A percentile compares a stretch with the other conserved stretches of the same genome.
phyloP scores from a whole-genome alignment of 1,140 invertebrate species.

The Ruditapes philippinarum region DNA sequence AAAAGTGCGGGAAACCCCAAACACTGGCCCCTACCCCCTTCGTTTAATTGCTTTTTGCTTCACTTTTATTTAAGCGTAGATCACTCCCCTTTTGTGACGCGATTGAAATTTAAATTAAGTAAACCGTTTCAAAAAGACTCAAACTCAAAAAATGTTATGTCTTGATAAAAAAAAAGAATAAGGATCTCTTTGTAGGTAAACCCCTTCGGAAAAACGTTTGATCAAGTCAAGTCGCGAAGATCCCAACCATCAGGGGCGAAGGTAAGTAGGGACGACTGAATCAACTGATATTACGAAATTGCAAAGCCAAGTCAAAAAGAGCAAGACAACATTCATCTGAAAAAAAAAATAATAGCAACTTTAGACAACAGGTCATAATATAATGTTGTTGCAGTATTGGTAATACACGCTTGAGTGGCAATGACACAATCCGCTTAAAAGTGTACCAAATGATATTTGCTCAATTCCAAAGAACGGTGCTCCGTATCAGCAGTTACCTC shows the following conservation, averaged over 20 bases:
- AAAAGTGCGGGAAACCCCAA: too few species aligned
- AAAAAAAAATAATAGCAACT: not conserved
- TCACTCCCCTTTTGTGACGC: not conserved
- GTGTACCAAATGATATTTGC: too few species aligned
- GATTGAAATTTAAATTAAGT: not conserved
- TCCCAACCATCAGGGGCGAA: not conserved
- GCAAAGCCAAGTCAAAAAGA: not conserved
- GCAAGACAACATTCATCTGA: slow-evolving; percentile 1
- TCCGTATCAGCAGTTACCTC: not conserved
- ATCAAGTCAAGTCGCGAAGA: slow-evolving; percentile 7
- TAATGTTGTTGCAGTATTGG: not conserved
- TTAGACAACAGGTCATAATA: too few species aligned
- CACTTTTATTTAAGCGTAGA: not conserved
- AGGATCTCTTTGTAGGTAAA: slow-evolving; percentile 48
- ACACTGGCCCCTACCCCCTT: too few species aligned
- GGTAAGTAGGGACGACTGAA: slow-evolving; percentile 10
- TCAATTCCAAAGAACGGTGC: not conserved
- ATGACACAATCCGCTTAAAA: too few species aligned
- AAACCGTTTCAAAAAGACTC: slow-evolving; percentile 43
- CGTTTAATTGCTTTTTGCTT: not conserved
- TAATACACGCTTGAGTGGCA: too few species aligned
- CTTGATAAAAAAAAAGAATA: slow-evolving; percentile 1
- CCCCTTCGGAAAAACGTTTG: slow-evolving; percentile 26
- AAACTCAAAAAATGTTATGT: slow-evolving; percentile 27
- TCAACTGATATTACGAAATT: not conserved